Evolutionary conservation across 2,888 invertebrate species (phyloP).

Genomic region (Drosophila buzzatii): DNA sequence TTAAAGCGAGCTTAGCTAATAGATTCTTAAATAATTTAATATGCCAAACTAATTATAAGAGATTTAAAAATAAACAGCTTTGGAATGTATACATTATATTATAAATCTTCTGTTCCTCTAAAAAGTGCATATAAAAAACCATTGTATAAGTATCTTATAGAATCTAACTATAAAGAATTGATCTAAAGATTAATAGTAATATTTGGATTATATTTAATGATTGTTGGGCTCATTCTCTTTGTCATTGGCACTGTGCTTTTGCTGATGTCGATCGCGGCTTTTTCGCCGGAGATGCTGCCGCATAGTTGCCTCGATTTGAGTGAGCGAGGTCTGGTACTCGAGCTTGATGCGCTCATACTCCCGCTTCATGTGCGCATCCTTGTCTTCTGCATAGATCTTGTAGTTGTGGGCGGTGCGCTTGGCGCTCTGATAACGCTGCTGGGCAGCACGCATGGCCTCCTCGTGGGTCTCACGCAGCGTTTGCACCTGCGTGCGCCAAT

Average conservation of each 20-base stretch:
- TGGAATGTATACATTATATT: constrained; percentile 1
- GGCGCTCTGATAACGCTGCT: constrained; percentile 88
- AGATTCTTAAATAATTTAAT: too few species aligned
- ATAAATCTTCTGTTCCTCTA: constrained; percentile 2
- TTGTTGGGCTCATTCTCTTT: constrained; percentile 67
- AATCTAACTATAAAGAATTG: constrained; percentile 19
- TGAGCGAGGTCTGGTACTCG: constrained; percentile 85
- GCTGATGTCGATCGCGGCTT: constrained; percentile 61
- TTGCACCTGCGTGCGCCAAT: constrained; percentile 86
- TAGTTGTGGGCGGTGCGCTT: constrained; percentile 88
- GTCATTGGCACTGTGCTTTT: constrained; percentile 25
- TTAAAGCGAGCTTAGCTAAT: too few species aligned
- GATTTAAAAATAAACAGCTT: background rate
- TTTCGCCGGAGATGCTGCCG: constrained; percentile 77
- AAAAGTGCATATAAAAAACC: constrained; percentile 21
- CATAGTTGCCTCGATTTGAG: constrained; percentile 78
- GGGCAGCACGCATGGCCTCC: constrained; percentile 86
- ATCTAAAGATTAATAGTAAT: constrained; percentile 5
- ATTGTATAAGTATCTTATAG: constrained; percentile 7
- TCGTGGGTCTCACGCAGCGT: constrained; percentile 86
- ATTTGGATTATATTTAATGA: constrained; percentile 19
- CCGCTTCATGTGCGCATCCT: constrained; percentile 88
- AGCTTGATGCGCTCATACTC: constrained; percentile 89
- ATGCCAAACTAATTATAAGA: too few species aligned
- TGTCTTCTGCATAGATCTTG: constrained; percentile 89